These are phyloP conservation scores for Xenotilapia longispinis DNA, from an alignment of 2,113 vertebrate species.

Conservation along the genomic window DNA sequence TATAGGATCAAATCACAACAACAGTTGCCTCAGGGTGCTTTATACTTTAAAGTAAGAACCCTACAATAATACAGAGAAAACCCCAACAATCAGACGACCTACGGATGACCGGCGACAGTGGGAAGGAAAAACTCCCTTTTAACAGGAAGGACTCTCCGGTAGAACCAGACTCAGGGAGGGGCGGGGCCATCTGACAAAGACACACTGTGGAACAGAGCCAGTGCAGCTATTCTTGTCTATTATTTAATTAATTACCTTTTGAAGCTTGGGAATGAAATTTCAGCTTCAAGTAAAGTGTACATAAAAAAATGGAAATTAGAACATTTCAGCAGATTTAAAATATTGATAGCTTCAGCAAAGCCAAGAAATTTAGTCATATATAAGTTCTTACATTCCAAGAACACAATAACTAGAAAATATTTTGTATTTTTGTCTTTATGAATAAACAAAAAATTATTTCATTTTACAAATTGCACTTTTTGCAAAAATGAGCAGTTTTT, in stretches of 20 bases:
- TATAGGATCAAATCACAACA: neutral
- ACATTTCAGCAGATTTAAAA: neutral
- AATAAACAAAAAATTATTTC: fast-evolving
- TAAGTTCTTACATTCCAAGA: neutral
- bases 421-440: neutral
- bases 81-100: neutral
- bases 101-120: fast-evolving
- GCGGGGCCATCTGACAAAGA: neutral
- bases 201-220: neutral
- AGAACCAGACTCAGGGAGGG: neutral
- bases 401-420: neutral
- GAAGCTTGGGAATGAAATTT: neutral
- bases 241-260: neutral
- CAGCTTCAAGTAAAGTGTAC: neutral
- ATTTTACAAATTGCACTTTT: neutral
- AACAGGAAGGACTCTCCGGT: fast-evolving
- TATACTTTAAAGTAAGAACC: neutral
- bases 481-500: neutral
- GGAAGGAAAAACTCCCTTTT: neutral
- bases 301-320: neutral
- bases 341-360: neutral
- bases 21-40: neutral
- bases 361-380: neutral
- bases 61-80: neutral
- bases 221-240: neutral